Base-by-base conservation (phyloP, 2,797 vertebrate species). In the Neosilurus mollespiculum region DNA sequence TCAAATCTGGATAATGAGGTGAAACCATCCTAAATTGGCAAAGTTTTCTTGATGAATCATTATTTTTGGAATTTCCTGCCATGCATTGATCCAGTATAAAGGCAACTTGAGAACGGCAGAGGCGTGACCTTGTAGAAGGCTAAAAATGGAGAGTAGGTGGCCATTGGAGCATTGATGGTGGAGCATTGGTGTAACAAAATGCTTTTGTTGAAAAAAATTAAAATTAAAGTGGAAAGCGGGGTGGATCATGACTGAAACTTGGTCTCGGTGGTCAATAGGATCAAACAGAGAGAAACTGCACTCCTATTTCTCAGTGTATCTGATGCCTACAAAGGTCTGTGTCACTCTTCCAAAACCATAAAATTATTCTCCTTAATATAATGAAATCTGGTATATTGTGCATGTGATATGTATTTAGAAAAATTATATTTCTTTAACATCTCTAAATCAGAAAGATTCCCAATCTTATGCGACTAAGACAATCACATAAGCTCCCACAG, bases 141-240 rank as follows among this genome's bases (percentile, higher is more conserved):
- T 92, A 88, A 86, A 92, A 91, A 92, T 75, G 85, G 87, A 73
- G 87, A 89, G 73, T 73, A 81, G 71, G 64, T 26, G 30, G 49
- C 22, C n/a, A n/a, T 34, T 51, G 66, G 14, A 81, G 34, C 77
- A 16, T 54, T 16, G 53, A 80, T 82, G 77, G 75, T 85, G 61
- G 71, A 84, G 82, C 22, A 34, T 69, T 65, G 66, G 59, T 81
- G 85, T 81, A 88, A 88, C 81, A 67, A 73, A 88, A 86, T 24
- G 77, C 78, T 71, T 78, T 70, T 20, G 30, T 73, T 81, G 53
- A 24, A 81, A 34, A 72, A 16, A 51, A 2, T 51, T 14, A 53
- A 15, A n/a, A 56, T 51, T 6, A 54, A 26, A 49, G 6, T 18
- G 15, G 18, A 2, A 64, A 34, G 71, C 37, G 67, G 34, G 49